Conservation (phyloP, 2,888 invertebrate genomes). For the Sesamia inferens region DNA sequence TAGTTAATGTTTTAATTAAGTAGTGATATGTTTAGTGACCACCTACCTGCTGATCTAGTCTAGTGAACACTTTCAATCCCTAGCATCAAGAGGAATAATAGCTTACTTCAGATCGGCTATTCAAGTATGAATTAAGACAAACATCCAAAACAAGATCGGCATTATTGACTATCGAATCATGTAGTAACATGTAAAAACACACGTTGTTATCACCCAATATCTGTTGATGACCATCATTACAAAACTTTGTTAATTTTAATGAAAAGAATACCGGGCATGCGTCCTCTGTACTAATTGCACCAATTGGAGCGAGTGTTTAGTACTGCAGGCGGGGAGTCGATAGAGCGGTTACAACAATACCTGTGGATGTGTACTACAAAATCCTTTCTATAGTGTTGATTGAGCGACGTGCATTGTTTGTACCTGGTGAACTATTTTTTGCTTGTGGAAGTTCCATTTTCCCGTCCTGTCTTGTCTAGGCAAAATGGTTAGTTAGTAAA, state of each 20-base stretch:
- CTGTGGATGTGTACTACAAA: conserved; percentile 26
- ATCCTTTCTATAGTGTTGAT: conserved; percentile 28
- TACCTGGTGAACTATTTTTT: conserved; percentile 22
- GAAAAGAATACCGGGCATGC: conserved; percentile 58
- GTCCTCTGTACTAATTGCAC: conserved; percentile 65
- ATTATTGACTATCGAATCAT: background rate
- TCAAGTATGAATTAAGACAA: background rate
- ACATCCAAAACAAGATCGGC: too few relatives aligned
- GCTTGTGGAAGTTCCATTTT: background rate
- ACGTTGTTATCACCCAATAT: conserved; percentile 37
- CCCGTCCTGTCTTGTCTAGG: background rate
- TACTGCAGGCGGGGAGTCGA: conserved; percentile 47
- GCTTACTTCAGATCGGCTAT: too few relatives aligned
- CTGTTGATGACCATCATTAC: conserved; percentile 49
- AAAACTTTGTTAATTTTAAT: conserved; percentile 66
- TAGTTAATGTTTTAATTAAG: too few relatives aligned
- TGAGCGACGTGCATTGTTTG: conserved; percentile 26
- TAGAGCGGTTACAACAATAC: conserved; percentile 23
- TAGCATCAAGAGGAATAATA: too few relatives aligned
- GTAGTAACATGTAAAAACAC: background rate
- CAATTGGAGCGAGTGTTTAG: conserved; percentile 60
- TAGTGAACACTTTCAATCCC: too few relatives aligned
- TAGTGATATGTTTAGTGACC: too few relatives aligned
- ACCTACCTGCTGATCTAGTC: too few relatives aligned
- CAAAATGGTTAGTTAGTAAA: background rate